Evolutionary conservation across 2,888 invertebrate genomes (phyloP).

Genomic region (Leptinotarsa haldemani): DNA sequence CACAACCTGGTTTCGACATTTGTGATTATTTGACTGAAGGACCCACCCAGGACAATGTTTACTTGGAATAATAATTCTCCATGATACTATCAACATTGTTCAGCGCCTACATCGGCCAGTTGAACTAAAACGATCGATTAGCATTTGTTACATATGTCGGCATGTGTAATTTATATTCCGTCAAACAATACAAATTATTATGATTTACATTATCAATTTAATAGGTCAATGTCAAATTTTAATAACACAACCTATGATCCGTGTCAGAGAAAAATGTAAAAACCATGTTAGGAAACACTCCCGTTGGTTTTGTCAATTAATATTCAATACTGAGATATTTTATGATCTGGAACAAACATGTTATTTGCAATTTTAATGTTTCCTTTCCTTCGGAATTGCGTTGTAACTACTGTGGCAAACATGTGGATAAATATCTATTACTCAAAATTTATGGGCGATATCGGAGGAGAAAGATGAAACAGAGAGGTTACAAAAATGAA

Average conservation of each 20-base stretch:
- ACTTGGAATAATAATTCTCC: background rate
- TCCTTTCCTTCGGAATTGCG: background rate
- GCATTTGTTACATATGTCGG: conserved; percentile 47
- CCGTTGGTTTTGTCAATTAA: conserved; percentile 18
- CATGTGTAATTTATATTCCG: conserved; percentile 45
- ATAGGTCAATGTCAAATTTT: conserved; percentile 44
- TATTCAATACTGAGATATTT: conserved; percentile 23
- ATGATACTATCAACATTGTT: conserved; percentile 37
- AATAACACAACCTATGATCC: conserved; percentile 2
- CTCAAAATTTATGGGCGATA: too few species aligned
- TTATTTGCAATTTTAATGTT: conserved; percentile 15
- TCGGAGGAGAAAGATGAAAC: too few species aligned
- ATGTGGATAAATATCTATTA: background rate
- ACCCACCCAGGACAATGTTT: background rate
- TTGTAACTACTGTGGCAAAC: background rate
- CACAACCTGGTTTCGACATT: too few species aligned
- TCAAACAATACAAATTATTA: conserved; percentile 47
- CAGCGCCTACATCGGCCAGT: conserved; percentile 39
- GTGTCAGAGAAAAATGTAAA: conserved; percentile 25
- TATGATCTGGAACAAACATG: background rate
- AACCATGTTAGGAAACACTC: conserved; percentile 22
- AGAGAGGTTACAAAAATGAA: too few species aligned
- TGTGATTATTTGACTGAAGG: background rate
- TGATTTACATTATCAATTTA: conserved; percentile 45
- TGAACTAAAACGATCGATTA: conserved; percentile 39